Evolutionary conservation across 2,797 vertebrate species (phyloP).

Genomic region (Mormyrus hasselquistii): DNA sequence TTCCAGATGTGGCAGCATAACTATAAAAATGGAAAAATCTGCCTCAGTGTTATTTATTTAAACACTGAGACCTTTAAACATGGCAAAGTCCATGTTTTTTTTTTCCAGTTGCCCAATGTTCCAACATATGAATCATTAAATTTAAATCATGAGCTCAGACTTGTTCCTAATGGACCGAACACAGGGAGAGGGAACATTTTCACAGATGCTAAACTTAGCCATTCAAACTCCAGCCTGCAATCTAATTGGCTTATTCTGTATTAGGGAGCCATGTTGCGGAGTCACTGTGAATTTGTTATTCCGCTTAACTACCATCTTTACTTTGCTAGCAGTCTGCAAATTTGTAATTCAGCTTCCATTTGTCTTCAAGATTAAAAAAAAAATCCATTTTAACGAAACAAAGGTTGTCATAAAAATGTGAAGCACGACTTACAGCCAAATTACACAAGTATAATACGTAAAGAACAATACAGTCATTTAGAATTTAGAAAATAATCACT

Average conservation of each 20-base stretch:
- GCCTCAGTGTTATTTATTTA: not conserved
- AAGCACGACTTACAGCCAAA: not conserved
- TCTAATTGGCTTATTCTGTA: slow-evolving; percentile 8
- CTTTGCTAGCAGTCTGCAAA: slow-evolving; percentile 4
- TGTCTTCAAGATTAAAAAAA: not conserved
- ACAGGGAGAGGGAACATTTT: not conserved
- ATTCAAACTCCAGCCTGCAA: not conserved
- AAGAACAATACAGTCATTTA: slow-evolving; percentile 4
- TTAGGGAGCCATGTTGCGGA: not conserved
- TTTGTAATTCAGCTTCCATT: not conserved
- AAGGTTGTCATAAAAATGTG: not conserved
- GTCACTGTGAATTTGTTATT: not conserved
- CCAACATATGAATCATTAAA: slow-evolving; percentile 4
- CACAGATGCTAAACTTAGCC: not conserved
- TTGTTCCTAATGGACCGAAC: slow-evolving; percentile 7
- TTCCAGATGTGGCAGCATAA: not conserved
- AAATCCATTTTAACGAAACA: slow-evolving; percentile 8
- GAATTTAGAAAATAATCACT: not conserved
- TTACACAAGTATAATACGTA: not conserved
- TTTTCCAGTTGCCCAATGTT: not conserved
- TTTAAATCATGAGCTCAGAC: not conserved
- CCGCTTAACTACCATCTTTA: not conserved
- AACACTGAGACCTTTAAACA: not conserved
- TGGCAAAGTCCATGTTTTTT: not conserved
- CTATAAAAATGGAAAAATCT: not conserved